These are phyloP conservation scores for Blomia tropicalis DNA, from an alignment of 2,888 invertebrate species.

Conservation along the genomic window DNA sequence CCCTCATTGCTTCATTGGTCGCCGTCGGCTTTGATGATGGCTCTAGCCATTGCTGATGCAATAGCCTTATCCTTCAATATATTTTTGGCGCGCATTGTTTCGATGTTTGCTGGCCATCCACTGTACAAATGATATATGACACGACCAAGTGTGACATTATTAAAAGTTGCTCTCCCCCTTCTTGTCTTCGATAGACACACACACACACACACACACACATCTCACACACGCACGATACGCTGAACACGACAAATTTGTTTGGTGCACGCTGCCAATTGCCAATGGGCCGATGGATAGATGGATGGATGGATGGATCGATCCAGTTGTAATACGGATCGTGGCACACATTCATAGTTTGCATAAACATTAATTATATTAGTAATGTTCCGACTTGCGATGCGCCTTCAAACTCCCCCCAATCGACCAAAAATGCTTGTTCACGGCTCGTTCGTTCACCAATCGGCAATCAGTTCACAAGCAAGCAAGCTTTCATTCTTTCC, in stretches of 20 bases:
- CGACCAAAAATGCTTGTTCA: no score
- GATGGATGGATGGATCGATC: constrained; percentile 6
- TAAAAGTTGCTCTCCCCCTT: neutral
- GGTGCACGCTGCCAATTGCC: no score
- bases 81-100: no score
- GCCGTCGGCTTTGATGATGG: no score
- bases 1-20: no score
- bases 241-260: neutral
- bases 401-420: no score
- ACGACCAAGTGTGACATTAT: constrained; percentile 14
- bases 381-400: neutral
- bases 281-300: no score
- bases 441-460: neutral
- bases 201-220: neutral
- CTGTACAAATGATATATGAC: constrained; percentile 3
- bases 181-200: neutral
- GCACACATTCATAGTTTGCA: constrained; percentile 10
- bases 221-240: neutral
- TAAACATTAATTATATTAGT: constrained; percentile 14
- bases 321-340: neutral
- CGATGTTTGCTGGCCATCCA: neutral
- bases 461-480: no score
- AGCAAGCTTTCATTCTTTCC: no score
- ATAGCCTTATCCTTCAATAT: no score
- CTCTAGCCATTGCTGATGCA: no score